Percentiles rank a stretch among this genome's conserved stretches.
phyloP scores from a whole-genome alignment of 2,888 invertebrate genomes.

The Zhuqinia jingwanae region DNA sequence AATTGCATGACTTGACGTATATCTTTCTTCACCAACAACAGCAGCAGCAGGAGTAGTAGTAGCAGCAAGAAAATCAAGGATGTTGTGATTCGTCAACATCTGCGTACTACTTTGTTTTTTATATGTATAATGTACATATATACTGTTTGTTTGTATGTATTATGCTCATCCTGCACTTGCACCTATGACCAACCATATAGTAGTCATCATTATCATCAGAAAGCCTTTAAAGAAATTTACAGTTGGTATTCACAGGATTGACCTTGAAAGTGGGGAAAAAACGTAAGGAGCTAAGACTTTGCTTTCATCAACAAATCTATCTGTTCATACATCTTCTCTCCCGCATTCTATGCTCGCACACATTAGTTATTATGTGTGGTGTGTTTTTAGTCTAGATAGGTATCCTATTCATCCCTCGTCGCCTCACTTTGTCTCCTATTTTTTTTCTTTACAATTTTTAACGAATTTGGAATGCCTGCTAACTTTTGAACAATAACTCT shows the following conservation, averaged over 20 bases:
- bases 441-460: constrained; percentile 58
- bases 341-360: constrained; percentile 21
- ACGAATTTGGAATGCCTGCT: constrained; percentile 71
- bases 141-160: neutral
- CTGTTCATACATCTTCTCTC: constrained; percentile 32
- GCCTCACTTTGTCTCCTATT: constrained; percentile 69
- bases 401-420: constrained; percentile 67
- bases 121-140: neutral
- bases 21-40: constrained; percentile 61
- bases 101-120: constrained; percentile 17
- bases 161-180: neutral
- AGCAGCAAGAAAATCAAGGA: constrained; percentile 37
- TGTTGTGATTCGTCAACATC: constrained; percentile 66
- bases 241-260: constrained; percentile 54
- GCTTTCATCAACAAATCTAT: constrained; percentile 64
- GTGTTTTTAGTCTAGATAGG: constrained; percentile 16
- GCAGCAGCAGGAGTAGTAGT: too few relatives aligned
- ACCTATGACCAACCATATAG: too few relatives aligned
- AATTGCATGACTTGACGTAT: constrained; percentile 72
- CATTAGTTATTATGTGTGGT: constrained; percentile 3
- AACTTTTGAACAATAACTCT: constrained; percentile 71
- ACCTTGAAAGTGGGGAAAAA: constrained; percentile 62
- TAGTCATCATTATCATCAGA: too few relatives aligned
- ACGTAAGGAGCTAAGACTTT: constrained; percentile 25
- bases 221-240: constrained; percentile 26